Evolutionary conservation across 2,113 vertebrate species (phyloP).

Genomic region (Madoqua kirkii): DNA sequence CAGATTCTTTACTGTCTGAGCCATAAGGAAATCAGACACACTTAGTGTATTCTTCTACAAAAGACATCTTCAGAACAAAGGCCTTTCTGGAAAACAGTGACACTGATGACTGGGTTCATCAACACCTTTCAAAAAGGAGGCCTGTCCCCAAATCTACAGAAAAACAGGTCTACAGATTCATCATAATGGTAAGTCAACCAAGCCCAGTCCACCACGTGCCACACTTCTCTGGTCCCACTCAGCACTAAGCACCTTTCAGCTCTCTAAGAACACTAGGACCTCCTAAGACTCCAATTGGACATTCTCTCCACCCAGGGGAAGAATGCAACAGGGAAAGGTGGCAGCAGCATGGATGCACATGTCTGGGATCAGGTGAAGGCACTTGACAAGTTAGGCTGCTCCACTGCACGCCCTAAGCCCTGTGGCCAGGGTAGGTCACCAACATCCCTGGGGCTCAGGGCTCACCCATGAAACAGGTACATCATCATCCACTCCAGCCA

Average conservation of each 20-base stretch:
- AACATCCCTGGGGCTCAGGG: background rate
- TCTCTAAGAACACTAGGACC: slow-evolving; percentile 9
- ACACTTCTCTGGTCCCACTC: background rate
- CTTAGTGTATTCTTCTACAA: background rate
- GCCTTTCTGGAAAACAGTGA: slow-evolving; percentile 16
- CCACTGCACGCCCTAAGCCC: background rate
- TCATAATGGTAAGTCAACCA: background rate
- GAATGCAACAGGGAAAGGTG: background rate
- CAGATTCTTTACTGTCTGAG: background rate
- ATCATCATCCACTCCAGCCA: background rate
- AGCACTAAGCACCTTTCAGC: background rate
- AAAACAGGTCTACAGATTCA: slow-evolving; percentile 7
- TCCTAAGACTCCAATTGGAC: background rate
- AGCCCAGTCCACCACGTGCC: background rate
- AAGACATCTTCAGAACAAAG: background rate
- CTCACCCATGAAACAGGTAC: background rate
- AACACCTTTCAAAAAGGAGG: background rate
- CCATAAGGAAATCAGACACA: background rate
- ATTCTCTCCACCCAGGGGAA: background rate
- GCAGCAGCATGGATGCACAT: background rate
- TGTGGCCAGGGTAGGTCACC: background rate
- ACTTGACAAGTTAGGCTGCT: slow-evolving; percentile 21
- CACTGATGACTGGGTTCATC: background rate
- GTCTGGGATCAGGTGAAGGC: background rate
- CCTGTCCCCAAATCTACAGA: background rate